phyloP scores from a whole-genome alignment of 2,888 invertebrate species.

The Zygothrica quintamaculata region DNA sequence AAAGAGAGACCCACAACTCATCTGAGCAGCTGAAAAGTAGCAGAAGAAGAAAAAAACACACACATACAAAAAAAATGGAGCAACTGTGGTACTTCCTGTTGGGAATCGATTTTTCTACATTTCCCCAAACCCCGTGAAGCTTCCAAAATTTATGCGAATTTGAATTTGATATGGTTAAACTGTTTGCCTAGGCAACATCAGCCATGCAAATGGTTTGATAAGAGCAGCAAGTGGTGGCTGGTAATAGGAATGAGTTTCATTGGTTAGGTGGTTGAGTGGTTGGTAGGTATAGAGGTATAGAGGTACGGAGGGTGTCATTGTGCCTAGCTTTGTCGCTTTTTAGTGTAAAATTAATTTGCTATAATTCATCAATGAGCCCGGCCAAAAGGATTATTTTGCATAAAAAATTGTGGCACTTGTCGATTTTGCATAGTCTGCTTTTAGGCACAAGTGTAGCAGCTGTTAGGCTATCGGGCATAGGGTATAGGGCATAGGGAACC shows the following conservation, averaged over 20 bases:
- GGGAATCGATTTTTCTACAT: constrained; percentile 63
- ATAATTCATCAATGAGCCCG: constrained; percentile 81
- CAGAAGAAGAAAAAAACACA: background rate
- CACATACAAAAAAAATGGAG: constrained; percentile 35
- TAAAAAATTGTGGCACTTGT: constrained; percentile 74
- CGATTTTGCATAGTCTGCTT: constrained; percentile 64
- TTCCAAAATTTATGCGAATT: constrained; percentile 75
- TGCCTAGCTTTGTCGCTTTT: constrained; percentile 67
- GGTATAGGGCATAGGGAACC: background rate
- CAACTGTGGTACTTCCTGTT: constrained; percentile 59
- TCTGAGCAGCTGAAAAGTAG: constrained; percentile 24
- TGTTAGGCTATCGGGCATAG: constrained; percentile 14
- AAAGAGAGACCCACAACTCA: constrained; percentile 49
- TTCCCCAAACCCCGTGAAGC: constrained; percentile 35
- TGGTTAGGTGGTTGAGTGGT: too few relatives aligned
- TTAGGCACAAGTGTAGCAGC: constrained; percentile 31
- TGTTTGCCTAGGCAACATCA: constrained; percentile 72
- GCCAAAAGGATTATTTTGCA: constrained; percentile 69
- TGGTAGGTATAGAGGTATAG: too few relatives aligned
- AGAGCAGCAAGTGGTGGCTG: constrained; percentile 36
- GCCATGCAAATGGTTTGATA: constrained; percentile 73
- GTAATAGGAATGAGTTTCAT: background rate
- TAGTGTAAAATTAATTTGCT: constrained; percentile 82
- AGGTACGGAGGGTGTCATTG: constrained; percentile 42
- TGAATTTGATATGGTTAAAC: constrained; percentile 77